Conservation (phyloP, 2,888 invertebrate species). For the Dioctria linearis region DNA sequence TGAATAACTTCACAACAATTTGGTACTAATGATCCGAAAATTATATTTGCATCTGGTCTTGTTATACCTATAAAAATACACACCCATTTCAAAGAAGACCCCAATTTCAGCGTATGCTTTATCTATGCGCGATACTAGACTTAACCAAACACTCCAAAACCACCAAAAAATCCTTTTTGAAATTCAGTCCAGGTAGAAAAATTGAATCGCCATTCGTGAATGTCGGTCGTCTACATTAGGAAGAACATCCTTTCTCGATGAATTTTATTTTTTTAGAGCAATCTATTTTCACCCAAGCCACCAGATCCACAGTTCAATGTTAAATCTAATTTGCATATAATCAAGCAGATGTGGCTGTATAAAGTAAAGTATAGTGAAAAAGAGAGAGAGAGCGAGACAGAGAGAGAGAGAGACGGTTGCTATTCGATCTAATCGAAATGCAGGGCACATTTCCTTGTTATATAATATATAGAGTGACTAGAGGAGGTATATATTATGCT, state of each 20-base stretch:
- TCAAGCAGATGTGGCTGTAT: constrained; percentile 56
- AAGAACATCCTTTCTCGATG: constrained; percentile 10
- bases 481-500: background rate
- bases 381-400: no score
- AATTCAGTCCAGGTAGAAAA: constrained; percentile 47
- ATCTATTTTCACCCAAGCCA: constrained; percentile 28
- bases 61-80: no score
- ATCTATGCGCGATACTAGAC: no score
- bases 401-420: background rate
- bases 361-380: no score
- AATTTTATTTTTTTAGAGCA: constrained; percentile 29
- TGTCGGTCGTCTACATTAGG: background rate
- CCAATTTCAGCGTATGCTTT: no score
- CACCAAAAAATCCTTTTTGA: background rate
- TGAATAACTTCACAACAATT: no score
- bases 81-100: no score
- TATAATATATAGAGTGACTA: no score
- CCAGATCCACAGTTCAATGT: constrained; percentile 38
- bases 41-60: no score
- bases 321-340: constrained; percentile 57
- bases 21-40: no score
- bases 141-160: no score
- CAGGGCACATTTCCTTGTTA: constrained; percentile 35
- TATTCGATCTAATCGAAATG: constrained; percentile 39
- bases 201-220: constrained; percentile 42